Evolutionary conservation across 2,797 vertebrate species (phyloP), one percentile per base, ranked within the genome.

Genomic region (Sebastes kiyomatsui): DNA sequence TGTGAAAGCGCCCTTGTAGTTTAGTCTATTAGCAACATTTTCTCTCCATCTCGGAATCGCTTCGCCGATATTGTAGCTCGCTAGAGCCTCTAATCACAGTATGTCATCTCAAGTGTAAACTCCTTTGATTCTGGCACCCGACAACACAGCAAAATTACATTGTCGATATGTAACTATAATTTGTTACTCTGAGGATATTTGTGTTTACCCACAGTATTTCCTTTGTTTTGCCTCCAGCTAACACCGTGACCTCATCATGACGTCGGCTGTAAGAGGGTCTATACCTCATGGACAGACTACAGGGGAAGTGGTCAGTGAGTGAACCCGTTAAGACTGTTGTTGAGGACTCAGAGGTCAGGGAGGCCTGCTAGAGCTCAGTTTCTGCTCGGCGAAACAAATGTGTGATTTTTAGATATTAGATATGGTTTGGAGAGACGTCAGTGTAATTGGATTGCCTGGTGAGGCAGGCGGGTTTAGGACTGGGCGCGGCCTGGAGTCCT

Each of bases 371-470:
- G 33, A 67, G 38, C 16, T 72, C 27, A 18, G 33, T 72, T 85
- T 82, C 77, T 79, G 74, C 83, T 79, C 64, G 60, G 72, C 35
- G 49, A 46, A 71, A 5, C 82, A 60, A 75, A 78, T 4, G 5
- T 23, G 58, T 79, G 33, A 61, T 69, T 59, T 62, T 70, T 14
- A 55, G 2, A 74, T 58, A 46, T 85, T 72, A 82, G 68, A 76
- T 49, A 22, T 64, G 49, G 27, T 67, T 69, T 74, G 42, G 73
- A 33, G 76, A 72, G 58, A 38, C 7, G 35, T 49, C 32, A 60
- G 66, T 58, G 2, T 72, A 72, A 80, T 75, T 59, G 68, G 38
- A 46, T 69, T 69, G 64, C 20, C 18, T 72, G 69, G 20, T 64
- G 75, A 28, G 30, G 30, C 35, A 38, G 16, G 33, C n/a, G 65